Base-by-base conservation (phyloP, 2,113 vertebrate genomes). In the Eulemur rufifrons region DNA sequence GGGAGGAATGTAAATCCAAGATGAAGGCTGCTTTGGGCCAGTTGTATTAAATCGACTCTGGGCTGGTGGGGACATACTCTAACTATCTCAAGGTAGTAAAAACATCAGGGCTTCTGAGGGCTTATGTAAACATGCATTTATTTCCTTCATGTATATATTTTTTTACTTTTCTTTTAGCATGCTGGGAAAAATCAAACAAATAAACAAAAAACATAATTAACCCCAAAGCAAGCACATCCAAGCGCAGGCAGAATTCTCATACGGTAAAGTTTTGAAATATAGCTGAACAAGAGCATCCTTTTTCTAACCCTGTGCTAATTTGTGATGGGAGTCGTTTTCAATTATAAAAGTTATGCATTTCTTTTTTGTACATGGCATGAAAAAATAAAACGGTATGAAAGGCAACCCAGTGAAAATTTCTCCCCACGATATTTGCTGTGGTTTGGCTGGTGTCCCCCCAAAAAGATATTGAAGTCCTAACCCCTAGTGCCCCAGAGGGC, bases 1-100 rank as follows among this genome's bases (percentile, higher is more conserved):
- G 45, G 37, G 66, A 81, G 69, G 91, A 97, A 86, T 81, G 11
- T 81, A 95, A 94, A 85, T 84, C 23, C 92, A 42, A 89, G 86
- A 63, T 54, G 80, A 97, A 96, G 14, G 5, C 54, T 76, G 52
- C 50, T 71, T 64, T 86, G 89, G 50, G 37, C 45, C 85, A 37
- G 1, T 71, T 69, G 39, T 54, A 18, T 83, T 86, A 61, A 45
- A 69, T 34, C 0, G 5, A 52, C 21, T 91, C 61, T 69, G 18
- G 86, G 21, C 47, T 11, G 0, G 23, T 59, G 63, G n/a, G 25
- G 32, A 50, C 52, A 18, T 42, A 23, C 42, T 25, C 2, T 37
- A 61, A 56, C 14, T 37, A 6, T 5, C 21, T 52, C 14, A 37
- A 59, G 61, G 52, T 56, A 63, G 66, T 61, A 76, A 87, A 96